Conservation (phyloP, 2,113 vertebrate species). For the Gadus macrocephalus region DNA sequence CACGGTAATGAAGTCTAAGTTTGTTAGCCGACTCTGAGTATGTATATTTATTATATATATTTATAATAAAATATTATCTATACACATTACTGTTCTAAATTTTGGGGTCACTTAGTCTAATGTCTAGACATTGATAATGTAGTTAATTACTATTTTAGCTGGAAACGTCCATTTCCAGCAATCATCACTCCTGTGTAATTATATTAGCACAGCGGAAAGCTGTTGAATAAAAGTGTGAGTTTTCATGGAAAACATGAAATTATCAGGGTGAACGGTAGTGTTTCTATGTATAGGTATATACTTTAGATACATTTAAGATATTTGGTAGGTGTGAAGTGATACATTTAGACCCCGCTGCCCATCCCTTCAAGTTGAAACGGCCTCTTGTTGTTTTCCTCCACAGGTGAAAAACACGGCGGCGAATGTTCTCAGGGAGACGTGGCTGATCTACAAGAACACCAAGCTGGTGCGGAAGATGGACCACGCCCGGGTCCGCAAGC, state of each 20-base stretch:
- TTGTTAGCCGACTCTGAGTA: too few species aligned
- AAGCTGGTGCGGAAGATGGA: slow-evolving; percentile 99
- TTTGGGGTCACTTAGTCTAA: not conserved
- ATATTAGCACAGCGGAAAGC: too few species aligned
- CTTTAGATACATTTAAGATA: not conserved
- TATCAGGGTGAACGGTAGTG: too few species aligned
- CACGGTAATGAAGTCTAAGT: too few species aligned
- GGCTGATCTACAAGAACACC: slow-evolving; percentile 99
- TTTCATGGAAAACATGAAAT: too few species aligned
- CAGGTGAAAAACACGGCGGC: slow-evolving; percentile 99
- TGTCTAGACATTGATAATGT: not conserved
- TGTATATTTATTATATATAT: too few species aligned
- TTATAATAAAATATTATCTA: too few species aligned
- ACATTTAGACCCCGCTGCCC: not conserved
- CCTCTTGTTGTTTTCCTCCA: slow-evolving; percentile 42
- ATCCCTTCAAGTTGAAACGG: not conserved
- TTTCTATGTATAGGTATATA: not conserved
- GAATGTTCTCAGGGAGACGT: slow-evolving; percentile 99
- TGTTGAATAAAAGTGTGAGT: too few species aligned
- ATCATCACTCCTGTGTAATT: too few species aligned
- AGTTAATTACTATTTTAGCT: too few species aligned
- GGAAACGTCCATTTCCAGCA: too few species aligned
- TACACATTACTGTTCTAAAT: not conserved
- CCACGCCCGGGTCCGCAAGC: slow-evolving; percentile 97
- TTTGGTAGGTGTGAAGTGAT: not conserved